phyloP scores from a whole-genome alignment of 2,888 invertebrate species.

The Iphiclides podalirius region DNA sequence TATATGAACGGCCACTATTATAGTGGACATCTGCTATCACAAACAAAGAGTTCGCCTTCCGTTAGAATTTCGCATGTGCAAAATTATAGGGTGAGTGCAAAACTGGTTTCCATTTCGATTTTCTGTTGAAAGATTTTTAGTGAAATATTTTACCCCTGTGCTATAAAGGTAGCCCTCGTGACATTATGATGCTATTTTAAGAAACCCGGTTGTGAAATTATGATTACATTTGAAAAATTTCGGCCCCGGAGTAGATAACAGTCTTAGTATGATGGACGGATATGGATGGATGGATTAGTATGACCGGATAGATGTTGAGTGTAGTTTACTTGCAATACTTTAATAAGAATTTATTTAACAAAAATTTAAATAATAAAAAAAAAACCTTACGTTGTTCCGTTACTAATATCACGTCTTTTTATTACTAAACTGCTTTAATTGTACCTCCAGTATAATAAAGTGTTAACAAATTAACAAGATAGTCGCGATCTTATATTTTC shows the following conservation, averaged over 20 bases:
- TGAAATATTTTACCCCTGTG: neutral
- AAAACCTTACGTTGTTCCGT: too few species aligned
- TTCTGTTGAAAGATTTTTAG: neutral
- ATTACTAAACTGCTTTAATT: too few species aligned
- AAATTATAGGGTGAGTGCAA: constrained; percentile 30
- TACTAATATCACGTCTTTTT: too few species aligned
- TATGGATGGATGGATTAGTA: too few species aligned
- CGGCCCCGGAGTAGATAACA: neutral
- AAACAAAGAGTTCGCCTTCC: neutral
- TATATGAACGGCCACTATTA: constrained; percentile 1
- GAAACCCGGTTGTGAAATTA: neutral
- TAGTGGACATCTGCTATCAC: constrained; percentile 19
- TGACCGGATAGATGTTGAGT: too few species aligned
- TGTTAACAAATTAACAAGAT: too few species aligned
- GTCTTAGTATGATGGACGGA: too few species aligned
- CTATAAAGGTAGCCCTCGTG: neutral
- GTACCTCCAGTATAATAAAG: too few species aligned
- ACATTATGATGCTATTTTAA: neutral
- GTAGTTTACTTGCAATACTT: too few species aligned
- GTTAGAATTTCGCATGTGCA: constrained; percentile 14
- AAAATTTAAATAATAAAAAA: too few species aligned
- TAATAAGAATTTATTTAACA: too few species aligned
- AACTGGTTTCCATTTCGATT: constrained; percentile 56
- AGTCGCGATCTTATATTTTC: too few species aligned
- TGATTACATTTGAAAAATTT: neutral